These are phyloP conservation scores for Apotomis turbidana DNA, from an alignment of 2,888 invertebrate species.

Conservation along the genomic window DNA sequence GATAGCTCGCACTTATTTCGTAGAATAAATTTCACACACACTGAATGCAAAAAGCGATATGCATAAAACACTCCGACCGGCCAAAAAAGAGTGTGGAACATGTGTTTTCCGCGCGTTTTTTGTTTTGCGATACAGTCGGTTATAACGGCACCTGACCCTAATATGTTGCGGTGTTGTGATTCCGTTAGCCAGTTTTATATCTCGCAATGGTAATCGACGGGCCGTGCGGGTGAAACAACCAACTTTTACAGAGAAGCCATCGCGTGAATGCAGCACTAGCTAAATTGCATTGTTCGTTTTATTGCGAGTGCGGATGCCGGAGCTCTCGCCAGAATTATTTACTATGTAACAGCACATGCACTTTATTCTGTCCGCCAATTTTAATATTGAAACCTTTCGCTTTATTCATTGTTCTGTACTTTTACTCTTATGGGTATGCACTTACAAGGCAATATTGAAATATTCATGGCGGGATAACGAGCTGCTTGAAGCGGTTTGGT, in stretches of 20 bases:
- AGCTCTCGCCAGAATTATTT: slow-evolving; percentile 78
- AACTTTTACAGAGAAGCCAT: slow-evolving; percentile 70
- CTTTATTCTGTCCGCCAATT: slow-evolving; percentile 74
- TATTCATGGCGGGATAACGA: slow-evolving; percentile 17
- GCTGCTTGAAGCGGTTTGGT: not conserved
- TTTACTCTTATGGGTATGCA: slow-evolving; percentile 31
- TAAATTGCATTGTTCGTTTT: slow-evolving; percentile 82
- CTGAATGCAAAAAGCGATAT: slow-evolving; percentile 19
- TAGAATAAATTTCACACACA: slow-evolving; percentile 30
- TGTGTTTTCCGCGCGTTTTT: slow-evolving; percentile 45
- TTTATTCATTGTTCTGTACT: slow-evolving; percentile 54
- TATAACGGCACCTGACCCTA: slow-evolving; percentile 50
- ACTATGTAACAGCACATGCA: slow-evolving; percentile 79
- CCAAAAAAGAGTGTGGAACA: slow-evolving; percentile 40
- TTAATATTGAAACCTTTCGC: slow-evolving; percentile 69
- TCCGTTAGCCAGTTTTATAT: slow-evolving; percentile 56
- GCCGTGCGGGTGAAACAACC: slow-evolving; percentile 47
- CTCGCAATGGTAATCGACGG: slow-evolving; percentile 59
- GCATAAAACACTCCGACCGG: slow-evolving; percentile 29
- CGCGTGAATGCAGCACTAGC: slow-evolving; percentile 75
- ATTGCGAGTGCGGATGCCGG: slow-evolving; percentile 76
- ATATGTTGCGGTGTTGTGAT: slow-evolving; percentile 53
- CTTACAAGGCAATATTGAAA: slow-evolving; percentile 11
- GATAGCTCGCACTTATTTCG: not conserved
- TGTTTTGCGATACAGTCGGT: slow-evolving; percentile 46